Base-by-base conservation (phyloP, 2,888 invertebrate species). In the Thecocarcelia acutangulata region DNA sequence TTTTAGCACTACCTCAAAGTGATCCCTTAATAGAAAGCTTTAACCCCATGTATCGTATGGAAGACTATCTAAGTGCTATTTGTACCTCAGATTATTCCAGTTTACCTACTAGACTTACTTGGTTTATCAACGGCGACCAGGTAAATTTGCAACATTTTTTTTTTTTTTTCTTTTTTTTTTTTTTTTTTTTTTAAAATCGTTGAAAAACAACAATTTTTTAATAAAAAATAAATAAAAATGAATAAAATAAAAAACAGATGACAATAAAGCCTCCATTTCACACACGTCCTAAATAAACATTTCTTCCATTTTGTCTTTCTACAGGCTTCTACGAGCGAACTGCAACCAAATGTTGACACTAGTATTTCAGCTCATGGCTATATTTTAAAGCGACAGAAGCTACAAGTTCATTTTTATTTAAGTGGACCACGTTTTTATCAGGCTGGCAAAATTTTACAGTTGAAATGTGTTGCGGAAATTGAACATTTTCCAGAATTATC, bases 51-150 rank as follows among this genome's bases (percentile, higher is more conserved):
- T 91, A 91, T 84, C 88, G 88, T 84, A 86, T 90, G 86, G 90
- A 91, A 80, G 91, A 91, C 85, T 88, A 89, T 82, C 87, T 91
- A 40, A 88, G 88, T 70, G 90, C 91, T 83, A 90, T 89, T 83
- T 91, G 91, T 86, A 87, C 90, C 72, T 90, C 91, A 70, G 91
- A 91, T 86, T 90, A 89, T 83, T 90, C 91, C 50, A 90, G 89
- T 80, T 86, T 90, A 73, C 87, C 91, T 48, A 89, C 91, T 19
- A 87, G 86, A 73, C 88, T 91, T 19, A 90, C 89, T n/a, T 90
- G 90, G 91, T 90, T 88, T 79, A 90, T 91, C 73, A 91, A 91
- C 84, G 90, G 90, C 72, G 89, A 90, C 80, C 89, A 89, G 90
- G 91, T 91, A 84, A 84, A 42, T 66, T 5, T n/a, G n/a, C 0